phyloP scores from a whole-genome alignment of 2,888 invertebrate genomes.

The Diloba caeruleocephala region DNA sequence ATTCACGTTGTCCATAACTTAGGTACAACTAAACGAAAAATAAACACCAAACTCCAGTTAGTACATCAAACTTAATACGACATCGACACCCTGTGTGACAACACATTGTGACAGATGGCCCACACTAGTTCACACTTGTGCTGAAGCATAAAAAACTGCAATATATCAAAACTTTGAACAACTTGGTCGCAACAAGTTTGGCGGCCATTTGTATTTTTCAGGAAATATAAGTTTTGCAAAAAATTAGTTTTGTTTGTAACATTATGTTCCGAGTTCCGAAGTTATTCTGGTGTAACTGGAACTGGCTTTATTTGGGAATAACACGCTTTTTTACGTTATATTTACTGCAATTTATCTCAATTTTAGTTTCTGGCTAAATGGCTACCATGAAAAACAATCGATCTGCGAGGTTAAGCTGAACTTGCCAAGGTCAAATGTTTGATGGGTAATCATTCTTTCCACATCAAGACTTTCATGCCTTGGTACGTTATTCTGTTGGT shows the following conservation, averaged over 20 bases:
- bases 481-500: too few relatives aligned
- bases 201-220: constrained; percentile 33
- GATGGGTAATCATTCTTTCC: too few relatives aligned
- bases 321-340: too few relatives aligned
- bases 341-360: too few relatives aligned
- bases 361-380: too few relatives aligned
- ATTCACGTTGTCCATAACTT: constrained; percentile 20
- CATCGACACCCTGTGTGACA: constrained; percentile 32
- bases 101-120: constrained; percentile 49
- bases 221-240: constrained; percentile 33
- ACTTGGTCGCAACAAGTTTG: constrained; percentile 45
- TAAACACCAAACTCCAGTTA: constrained; percentile 47
- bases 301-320: too few relatives aligned
- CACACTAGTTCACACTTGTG: constrained; percentile 29
- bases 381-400: too few relatives aligned
- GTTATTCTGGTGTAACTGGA: constrained; percentile 3
- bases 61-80: constrained; percentile 35
- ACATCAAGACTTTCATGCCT: too few relatives aligned
- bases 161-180: constrained; percentile 58
- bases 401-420: too few relatives aligned
- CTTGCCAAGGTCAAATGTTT: too few relatives aligned
- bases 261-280: constrained; percentile 7
- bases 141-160: constrained; percentile 53
- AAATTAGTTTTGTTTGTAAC: constrained; percentile 24
- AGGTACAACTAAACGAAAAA: constrained; percentile 37